phyloP scores from a whole-genome alignment of 1,140 invertebrate species.

The Microplitis mediator region DNA sequence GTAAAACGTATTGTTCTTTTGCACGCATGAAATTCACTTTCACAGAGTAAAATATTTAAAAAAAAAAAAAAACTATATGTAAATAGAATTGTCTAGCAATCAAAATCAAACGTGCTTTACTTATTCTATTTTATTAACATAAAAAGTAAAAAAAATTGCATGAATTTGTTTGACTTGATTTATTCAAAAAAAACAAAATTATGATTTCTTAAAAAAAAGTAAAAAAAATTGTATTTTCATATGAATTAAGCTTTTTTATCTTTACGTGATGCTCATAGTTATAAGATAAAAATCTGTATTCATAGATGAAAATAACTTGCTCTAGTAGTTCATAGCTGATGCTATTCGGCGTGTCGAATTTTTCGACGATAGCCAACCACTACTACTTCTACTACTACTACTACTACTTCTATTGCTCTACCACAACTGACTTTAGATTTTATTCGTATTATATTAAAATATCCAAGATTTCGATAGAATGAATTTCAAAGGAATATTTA shows the following conservation, averaged over 20 bases:
- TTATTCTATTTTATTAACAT: no score
- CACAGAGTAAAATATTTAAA: no score
- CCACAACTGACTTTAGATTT: not conserved
- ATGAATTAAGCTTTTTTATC: conserved; percentile 10
- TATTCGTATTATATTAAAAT: conserved; percentile 13
- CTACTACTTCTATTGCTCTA: not conserved
- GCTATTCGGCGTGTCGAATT: no score
- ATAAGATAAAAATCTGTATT: conserved; percentile 12
- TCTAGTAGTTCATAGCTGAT: no score
- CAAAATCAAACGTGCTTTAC: no score
- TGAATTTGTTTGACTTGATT: not conserved
- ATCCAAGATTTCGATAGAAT: conserved; percentile 29
- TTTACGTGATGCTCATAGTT: conserved; percentile 7
- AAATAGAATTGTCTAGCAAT: no score
- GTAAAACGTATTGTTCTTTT: no score
- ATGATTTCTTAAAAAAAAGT: not conserved
- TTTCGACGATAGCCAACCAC: no score
- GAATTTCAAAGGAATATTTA: conserved; percentile 32
- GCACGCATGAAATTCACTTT: no score
- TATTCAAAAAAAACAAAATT: not conserved
- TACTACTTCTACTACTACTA: not conserved
- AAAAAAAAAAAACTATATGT: no score
- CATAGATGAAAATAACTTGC: conserved; percentile 15
- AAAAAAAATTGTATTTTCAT: conserved; percentile 5
- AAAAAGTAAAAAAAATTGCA: not conserved